Percentiles rank a stretch among this genome's conserved stretches.
These are phyloP conservation scores for Chironomus tentans DNA, from an alignment of 2,888 invertebrate genomes.

Conservation along the genomic window DNA sequence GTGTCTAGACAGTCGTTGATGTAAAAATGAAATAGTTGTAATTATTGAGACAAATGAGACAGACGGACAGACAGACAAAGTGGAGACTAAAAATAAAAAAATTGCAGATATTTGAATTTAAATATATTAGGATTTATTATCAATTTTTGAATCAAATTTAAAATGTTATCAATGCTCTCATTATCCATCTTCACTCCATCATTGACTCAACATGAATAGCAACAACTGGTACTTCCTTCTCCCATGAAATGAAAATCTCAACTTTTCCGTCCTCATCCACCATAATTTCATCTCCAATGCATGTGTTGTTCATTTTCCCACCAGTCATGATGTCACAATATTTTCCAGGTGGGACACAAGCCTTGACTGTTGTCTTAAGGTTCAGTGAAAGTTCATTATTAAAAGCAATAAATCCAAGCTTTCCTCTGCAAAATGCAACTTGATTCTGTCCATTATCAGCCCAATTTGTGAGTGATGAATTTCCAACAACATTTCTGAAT, in stretches of 20 bases:
- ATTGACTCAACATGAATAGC: slow-evolving; percentile 7
- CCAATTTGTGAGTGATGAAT: slow-evolving; percentile 51
- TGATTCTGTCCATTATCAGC: slow-evolving; percentile 68
- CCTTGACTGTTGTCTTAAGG: background rate
- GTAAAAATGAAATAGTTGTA: no score
- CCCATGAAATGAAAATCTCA: background rate
- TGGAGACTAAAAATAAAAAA: no score
- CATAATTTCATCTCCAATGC: background rate
- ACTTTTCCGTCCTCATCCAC: slow-evolving; percentile 18
- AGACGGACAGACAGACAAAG: no score
- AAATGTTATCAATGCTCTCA: no score
- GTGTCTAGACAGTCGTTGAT: no score
- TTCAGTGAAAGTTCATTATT: slow-evolving; percentile 43
- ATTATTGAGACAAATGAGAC: no score
- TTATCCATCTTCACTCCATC: background rate
- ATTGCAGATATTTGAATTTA: no score
- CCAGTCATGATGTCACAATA: slow-evolving; percentile 48
- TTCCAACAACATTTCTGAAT: slow-evolving; percentile 57
- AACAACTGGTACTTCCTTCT: slow-evolving; percentile 2
- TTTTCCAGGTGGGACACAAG: slow-evolving; percentile 41
- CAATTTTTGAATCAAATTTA: no score
- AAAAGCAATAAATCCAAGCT: slow-evolving; percentile 59
- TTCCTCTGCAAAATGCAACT: slow-evolving; percentile 68
- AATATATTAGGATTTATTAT: no score
- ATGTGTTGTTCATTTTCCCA: background rate